Evolutionary conservation across 2,113 vertebrate genomes (phyloP).

Genomic region (Haliaeetus leucogaster): DNA sequence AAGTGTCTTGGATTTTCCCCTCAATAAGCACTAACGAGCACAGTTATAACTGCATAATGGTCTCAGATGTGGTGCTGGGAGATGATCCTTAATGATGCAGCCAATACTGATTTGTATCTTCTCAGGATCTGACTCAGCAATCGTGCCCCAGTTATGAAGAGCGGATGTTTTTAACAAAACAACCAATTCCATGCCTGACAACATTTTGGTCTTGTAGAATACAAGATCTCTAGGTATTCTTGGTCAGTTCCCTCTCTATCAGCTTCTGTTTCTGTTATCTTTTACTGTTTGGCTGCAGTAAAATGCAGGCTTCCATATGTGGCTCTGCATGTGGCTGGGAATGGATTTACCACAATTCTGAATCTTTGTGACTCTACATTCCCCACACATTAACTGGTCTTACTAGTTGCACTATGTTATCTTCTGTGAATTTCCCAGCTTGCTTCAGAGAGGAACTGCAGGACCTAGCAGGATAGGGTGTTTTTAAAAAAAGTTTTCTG

Average conservation of each 20-base stretch:
- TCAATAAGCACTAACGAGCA: neutral
- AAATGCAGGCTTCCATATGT: fast-evolving
- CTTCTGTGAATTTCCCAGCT: neutral
- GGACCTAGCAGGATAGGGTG: neutral
- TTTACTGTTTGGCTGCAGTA: neutral
- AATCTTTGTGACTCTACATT: neutral
- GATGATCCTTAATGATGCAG: neutral
- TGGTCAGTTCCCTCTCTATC: neutral
- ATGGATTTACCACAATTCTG: neutral
- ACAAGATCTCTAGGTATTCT: neutral
- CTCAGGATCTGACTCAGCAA: neutral
- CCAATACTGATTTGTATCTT: neutral
- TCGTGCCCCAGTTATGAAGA: neutral
- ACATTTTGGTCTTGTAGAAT: neutral
- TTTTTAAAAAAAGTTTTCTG: neutral
- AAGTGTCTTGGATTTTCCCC: neutral
- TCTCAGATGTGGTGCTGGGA: neutral
- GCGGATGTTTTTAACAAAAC: neutral
- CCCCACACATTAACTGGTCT: neutral
- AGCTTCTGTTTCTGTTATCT: neutral
- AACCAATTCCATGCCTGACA: neutral
- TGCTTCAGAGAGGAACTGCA: neutral
- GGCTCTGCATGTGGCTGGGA: neutral
- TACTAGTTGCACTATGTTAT: neutral
- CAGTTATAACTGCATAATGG: neutral